Base-by-base conservation (phyloP, 2,797 vertebrate genomes). In the Anniella stebbinsi region DNA sequence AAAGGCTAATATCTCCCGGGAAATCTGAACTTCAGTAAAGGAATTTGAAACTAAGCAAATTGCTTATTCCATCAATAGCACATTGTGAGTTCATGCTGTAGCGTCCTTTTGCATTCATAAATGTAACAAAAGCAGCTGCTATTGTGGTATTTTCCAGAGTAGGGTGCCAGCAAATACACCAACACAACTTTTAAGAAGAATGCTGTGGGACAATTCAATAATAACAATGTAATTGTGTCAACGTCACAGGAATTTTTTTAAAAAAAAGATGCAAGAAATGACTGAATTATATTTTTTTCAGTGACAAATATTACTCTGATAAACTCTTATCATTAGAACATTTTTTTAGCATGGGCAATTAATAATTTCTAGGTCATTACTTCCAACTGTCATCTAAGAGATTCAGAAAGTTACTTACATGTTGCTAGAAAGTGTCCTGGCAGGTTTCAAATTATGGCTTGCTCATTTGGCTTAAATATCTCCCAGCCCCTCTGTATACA, bases 91-190 rank as follows among this genome's bases (percentile, higher is more conserved):
- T 51, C 41, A 75, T 78, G 21, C 45, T 57, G 30, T 57, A 78
- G 25, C 17, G 70, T 70, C 25, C 38, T 57, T 51, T 76, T 69
- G 25, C 70, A 63, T 63, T 90, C 2, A 38, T 76, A 77, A 73
- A 67, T 23, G 73, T 1, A 75, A 63, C 41, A 89, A 88, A 63
- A 80, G 57, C 69, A 48, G 86, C 48, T 67, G 92, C 70, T 91
- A 90, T 13, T 78, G 48, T 87, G 94, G 88, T 90, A 92, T 94
- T 89, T 92, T 91, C 83, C 81, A 94, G 73, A n/a, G 66, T 1
- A 54, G 45, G 6, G 17, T 73, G 21, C 33, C 73, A 57, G 36
- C 69, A 84, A 84, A 69, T 10, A 41, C 4, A 67, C 45, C 25
- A 69, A 84, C 13, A 67, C 25, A 77, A 54, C 60, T 69, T 78